Evolutionary conservation across 1,140 invertebrate species (phyloP).

Genomic region (Sitobion miscanthi): DNA sequence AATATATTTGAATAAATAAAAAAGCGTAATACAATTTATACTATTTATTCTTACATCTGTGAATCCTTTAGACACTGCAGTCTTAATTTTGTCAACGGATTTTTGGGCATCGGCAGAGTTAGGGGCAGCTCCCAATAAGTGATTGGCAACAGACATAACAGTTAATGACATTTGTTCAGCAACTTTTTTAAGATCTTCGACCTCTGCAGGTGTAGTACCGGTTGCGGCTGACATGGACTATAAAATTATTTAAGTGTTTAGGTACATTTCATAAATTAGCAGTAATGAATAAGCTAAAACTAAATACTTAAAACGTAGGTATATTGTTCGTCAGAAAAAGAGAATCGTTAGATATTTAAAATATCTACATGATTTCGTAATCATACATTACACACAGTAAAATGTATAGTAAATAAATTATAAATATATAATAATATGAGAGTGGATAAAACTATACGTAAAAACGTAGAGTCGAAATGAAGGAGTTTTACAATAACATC

Average conservation of each 20-base stretch:
- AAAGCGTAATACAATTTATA: no score
- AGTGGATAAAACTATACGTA: not conserved
- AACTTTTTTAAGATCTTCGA: constrained; percentile 26
- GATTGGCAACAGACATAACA: not conserved
- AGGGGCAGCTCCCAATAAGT: not conserved
- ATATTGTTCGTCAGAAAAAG: not conserved
- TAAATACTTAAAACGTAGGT: not conserved
- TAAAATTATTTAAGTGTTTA: not conserved
- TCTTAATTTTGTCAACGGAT: not conserved
- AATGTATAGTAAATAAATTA: not conserved
- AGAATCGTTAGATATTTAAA: not conserved
- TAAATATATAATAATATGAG: not conserved
- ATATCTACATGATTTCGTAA: not conserved
- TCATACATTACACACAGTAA: not conserved
- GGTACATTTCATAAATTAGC: not conserved
- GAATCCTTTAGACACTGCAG: not conserved
- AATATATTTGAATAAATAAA: not conserved
- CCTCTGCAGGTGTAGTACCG: not conserved
- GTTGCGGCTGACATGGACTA: constrained; percentile 24
- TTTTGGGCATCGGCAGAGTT: not conserved
- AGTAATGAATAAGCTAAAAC: not conserved
- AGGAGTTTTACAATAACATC: not conserved
- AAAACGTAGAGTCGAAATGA: not conserved
- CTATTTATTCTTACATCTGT: not conserved
- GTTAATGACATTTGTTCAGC: constrained; percentile 8